Evolutionary conservation across 1,140 invertebrate species (phyloP).

Genomic region (Cepaea nemoralis): DNA sequence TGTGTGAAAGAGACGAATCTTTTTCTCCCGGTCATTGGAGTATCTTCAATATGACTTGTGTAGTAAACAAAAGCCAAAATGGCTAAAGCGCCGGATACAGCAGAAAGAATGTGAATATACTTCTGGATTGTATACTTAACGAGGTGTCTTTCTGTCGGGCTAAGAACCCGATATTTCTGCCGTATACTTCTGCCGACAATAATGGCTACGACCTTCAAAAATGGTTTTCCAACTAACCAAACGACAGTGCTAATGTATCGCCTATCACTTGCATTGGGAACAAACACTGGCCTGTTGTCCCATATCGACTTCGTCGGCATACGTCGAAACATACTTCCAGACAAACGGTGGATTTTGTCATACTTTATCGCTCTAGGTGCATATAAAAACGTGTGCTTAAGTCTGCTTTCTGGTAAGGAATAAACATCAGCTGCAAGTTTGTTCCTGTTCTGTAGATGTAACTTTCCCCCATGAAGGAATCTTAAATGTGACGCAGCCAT

Average conservation of each 20-base stretch:
- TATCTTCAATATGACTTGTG: conserved; percentile 72
- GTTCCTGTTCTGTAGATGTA: no score
- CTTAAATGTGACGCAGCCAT: not conserved
- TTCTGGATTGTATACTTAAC: conserved; percentile 60
- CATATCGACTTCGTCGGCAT: not conserved
- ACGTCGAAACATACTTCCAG: not conserved
- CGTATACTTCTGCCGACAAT: conserved; percentile 64
- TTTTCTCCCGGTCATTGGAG: conserved; percentile 74
- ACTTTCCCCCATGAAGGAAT: no score
- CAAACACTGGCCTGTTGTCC: not conserved
- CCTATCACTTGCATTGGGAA: conserved; percentile 41
- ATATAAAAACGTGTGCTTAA: not conserved
- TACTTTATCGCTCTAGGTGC: not conserved
- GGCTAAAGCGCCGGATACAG: conserved; percentile 33
- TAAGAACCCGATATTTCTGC: conserved; percentile 73
- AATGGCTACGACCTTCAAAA: conserved; percentile 54
- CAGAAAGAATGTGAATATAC: conserved; percentile 58
- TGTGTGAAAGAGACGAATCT: conserved; percentile 75
- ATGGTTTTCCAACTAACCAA: conserved; percentile 54
- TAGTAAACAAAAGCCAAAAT: conserved; percentile 68
- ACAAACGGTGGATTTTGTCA: not conserved
- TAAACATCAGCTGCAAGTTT: no score
- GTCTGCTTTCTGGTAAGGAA: not conserved
- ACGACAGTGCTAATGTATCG: conserved; percentile 49
- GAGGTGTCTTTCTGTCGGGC: conserved; percentile 59